These are phyloP conservation scores for Crotalus viridis DNA, from an alignment of 2,113 vertebrate species.

Conservation along the genomic window DNA sequence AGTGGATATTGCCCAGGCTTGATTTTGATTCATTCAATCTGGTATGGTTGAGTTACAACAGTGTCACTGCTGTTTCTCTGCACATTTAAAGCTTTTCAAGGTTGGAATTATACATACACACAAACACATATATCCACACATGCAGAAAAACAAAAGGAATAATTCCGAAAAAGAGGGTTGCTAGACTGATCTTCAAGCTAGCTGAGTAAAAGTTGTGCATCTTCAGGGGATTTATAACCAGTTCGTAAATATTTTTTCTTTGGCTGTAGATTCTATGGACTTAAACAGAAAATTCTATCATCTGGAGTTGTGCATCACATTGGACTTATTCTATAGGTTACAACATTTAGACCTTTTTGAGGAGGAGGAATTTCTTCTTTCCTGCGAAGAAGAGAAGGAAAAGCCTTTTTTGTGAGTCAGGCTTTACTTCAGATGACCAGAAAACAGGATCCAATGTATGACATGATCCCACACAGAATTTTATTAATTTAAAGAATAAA, in stretches of 20 bases:
- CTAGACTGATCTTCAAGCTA: not conserved
- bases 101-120: conserved; percentile 22
- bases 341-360: not conserved
- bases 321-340: no score
- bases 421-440: not conserved
- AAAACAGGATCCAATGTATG: not conserved
- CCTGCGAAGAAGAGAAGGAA: not conserved
- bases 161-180: not conserved
- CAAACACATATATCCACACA: not conserved
- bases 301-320: not conserved
- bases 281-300: not conserved
- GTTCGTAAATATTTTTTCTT: not conserved
- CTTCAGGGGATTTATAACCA: not conserved
- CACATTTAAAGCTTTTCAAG: not conserved
- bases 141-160: conserved; percentile 6
- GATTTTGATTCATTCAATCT: conserved; percentile 29
- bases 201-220: not conserved
- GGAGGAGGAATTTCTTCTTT: not conserved
- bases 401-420: not conserved
- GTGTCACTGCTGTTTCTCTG: conserved; percentile 43
- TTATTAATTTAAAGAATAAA: not conserved
- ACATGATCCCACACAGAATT: not conserved
- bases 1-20: not conserved
- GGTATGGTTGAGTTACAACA: conserved; percentile 28
- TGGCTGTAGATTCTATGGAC: not conserved